Conservation (phyloP, 1,140 invertebrate species). For the Belonocnema kinseyi region DNA sequence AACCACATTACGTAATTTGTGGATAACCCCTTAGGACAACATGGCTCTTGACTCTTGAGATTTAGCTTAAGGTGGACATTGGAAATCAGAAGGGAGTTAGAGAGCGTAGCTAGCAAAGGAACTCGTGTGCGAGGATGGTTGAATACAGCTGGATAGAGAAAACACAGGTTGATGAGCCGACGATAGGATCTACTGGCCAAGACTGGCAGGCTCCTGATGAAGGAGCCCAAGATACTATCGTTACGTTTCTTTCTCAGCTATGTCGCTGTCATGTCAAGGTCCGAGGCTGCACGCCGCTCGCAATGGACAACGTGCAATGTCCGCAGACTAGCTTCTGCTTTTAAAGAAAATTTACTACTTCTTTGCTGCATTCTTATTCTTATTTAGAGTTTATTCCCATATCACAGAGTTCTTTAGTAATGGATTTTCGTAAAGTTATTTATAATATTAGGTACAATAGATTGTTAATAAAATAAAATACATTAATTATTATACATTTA, state of each 20-base stretch:
- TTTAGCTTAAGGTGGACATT: not conserved
- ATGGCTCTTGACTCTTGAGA: no score
- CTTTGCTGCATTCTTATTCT: not conserved
- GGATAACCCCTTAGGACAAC: no score
- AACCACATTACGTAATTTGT: no score
- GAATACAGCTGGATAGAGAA: constrained; percentile 55
- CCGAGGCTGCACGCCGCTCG: constrained; percentile 49
- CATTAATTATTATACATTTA: no score
- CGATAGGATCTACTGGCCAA: constrained; percentile 59
- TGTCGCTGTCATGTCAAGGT: constrained; percentile 59
- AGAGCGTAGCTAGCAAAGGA: not conserved
- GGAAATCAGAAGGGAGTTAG: not conserved
- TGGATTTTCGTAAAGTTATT: no score
- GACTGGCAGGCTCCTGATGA: constrained; percentile 54
- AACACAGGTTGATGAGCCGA: constrained; percentile 62
- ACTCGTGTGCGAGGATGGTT: constrained; percentile 11
- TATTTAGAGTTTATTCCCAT: not conserved
- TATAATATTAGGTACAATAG: no score
- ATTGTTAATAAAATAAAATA: no score
- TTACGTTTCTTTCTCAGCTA: constrained; percentile 56
- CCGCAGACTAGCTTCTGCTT: constrained; percentile 39
- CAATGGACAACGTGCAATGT: constrained; percentile 56
- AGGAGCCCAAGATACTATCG: constrained; percentile 60
- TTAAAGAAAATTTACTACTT: not conserved
- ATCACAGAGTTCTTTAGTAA: no score